These are phyloP conservation scores for Andrena minutula DNA, from an alignment of 2,888 invertebrate genomes.

Conservation along the genomic window DNA sequence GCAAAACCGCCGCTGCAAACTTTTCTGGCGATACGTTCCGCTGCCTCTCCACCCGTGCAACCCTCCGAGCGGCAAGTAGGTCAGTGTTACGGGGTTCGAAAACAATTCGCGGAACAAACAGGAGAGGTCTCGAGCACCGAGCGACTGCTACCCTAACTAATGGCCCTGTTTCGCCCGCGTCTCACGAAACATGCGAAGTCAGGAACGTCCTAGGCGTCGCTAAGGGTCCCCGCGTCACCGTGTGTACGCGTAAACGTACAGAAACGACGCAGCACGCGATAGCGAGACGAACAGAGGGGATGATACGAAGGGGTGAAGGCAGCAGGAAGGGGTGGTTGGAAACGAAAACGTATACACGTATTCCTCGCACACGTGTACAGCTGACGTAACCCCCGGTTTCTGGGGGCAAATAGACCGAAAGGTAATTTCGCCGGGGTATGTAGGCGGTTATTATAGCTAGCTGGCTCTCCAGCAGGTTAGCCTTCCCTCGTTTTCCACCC, in stretches of 20 bases:
- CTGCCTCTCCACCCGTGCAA: no score
- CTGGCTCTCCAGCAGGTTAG: slow-evolving; percentile 49
- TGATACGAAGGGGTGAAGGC: background rate
- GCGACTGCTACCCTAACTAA: background rate
- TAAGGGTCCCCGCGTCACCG: background rate
- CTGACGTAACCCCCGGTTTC: slow-evolving; percentile 72
- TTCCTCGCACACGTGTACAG: slow-evolving; percentile 66
- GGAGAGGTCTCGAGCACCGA: background rate
- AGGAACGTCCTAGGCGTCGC: background rate
- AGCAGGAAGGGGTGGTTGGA: background rate
- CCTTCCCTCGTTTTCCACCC: slow-evolving; percentile 31
- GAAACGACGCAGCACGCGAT: slow-evolving; percentile 26
- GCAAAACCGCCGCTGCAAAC: background rate
- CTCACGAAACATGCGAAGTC: background rate
- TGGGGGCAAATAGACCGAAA: slow-evolving; percentile 73
- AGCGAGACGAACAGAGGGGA: background rate
- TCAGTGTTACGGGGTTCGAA: slow-evolving; percentile 7
- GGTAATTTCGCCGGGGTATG: slow-evolving; percentile 72
- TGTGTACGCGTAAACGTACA: slow-evolving; percentile 14
- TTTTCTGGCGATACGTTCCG: background rate
- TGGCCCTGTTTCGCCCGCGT: background rate
- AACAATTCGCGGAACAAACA: slow-evolving; percentile 7
- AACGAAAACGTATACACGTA: slow-evolving; percentile 56
- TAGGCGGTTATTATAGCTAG: slow-evolving; percentile 73
- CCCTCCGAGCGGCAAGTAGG: background rate